Conservation (phyloP, 2,888 invertebrate genomes). For the Eristalinus aeneus region DNA sequence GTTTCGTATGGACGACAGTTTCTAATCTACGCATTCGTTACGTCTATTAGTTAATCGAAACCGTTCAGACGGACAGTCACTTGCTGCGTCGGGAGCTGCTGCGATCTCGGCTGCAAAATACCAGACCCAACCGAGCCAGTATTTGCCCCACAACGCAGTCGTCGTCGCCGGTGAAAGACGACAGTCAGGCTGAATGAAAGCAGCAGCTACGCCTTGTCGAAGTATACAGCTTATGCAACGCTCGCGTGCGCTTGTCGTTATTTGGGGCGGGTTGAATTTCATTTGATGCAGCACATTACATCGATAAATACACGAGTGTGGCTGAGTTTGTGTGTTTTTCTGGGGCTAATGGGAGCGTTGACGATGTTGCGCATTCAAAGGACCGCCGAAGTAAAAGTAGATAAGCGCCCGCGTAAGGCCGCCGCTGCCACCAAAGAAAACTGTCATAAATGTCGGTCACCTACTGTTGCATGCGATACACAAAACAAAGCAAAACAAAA, state of each 20-base stretch:
- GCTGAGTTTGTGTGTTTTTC: conserved; percentile 1
- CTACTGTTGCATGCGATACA: conserved; percentile 32
- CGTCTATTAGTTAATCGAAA: conserved; percentile 74
- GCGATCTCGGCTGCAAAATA: conserved; percentile 75
- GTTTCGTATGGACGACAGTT: not conserved
- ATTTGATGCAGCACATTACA: conserved; percentile 51
- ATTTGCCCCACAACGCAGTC: not conserved
- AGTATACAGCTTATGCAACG: conserved; percentile 62
- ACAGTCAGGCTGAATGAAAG: conserved; percentile 40
- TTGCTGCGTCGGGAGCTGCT: conserved; percentile 76
- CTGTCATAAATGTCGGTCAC: conserved; percentile 63
- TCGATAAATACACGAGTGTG: not conserved
- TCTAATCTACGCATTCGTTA: conserved; percentile 6
- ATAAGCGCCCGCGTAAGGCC: conserved; percentile 5
- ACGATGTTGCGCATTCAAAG: conserved; percentile 9
- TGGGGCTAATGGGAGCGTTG: not conserved
- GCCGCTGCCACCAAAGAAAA: conserved; percentile 14
- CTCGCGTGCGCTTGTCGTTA: conserved; percentile 14
- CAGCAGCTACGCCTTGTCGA: conserved; percentile 45
- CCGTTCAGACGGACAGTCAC: conserved; percentile 75
- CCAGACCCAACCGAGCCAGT: conserved; percentile 49
- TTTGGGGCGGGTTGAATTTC: conserved; percentile 48
- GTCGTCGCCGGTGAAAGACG: conserved; percentile 11
- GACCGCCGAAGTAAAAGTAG: conserved; percentile 53
- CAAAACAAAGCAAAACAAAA: not conserved